A percentile compares a stretch with the other conserved stretches of the same genome.
phyloP scores from a whole-genome alignment of 2,888 invertebrate genomes.

The Tachystola acroxantha region DNA sequence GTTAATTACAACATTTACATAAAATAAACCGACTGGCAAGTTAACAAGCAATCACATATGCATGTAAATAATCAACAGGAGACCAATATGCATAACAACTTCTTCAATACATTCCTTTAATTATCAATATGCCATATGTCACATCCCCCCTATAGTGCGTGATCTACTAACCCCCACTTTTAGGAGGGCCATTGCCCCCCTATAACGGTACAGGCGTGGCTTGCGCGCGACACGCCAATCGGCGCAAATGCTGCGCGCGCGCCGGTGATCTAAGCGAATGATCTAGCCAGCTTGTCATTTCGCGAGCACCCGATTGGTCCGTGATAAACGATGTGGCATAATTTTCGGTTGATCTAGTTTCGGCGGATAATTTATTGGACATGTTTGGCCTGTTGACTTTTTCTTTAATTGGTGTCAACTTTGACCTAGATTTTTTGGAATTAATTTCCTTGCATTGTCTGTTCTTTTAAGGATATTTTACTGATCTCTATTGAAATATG shows the following conservation, averaged over 20 bases:
- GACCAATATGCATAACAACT: constrained; percentile 2
- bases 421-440: constrained; percentile 37
- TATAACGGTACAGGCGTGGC: constrained; percentile 75
- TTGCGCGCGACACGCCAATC: constrained; percentile 64
- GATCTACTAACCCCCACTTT: constrained; percentile 70
- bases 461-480: no score
- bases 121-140: constrained; percentile 63
- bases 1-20: no score
- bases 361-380: constrained; percentile 22
- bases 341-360: constrained; percentile 59
- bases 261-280: constrained; percentile 69
- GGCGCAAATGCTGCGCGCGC: constrained; percentile 54
- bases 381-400: constrained; percentile 37
- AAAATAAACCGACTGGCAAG: no score
- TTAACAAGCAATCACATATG: neutral
- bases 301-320: constrained; percentile 67
- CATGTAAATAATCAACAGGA: neutral
- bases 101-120: constrained; percentile 33
- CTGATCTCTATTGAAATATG: no score
- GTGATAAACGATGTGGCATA: constrained; percentile 46
- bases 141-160: constrained; percentile 49
- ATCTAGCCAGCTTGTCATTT: constrained; percentile 74
- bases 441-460: constrained; percentile 8
- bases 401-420: constrained; percentile 30
- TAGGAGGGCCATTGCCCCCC: constrained; percentile 67